phyloP scores from a whole-genome alignment of 1,140 invertebrate species.

The Oryzaephilus surinamensis region DNA sequence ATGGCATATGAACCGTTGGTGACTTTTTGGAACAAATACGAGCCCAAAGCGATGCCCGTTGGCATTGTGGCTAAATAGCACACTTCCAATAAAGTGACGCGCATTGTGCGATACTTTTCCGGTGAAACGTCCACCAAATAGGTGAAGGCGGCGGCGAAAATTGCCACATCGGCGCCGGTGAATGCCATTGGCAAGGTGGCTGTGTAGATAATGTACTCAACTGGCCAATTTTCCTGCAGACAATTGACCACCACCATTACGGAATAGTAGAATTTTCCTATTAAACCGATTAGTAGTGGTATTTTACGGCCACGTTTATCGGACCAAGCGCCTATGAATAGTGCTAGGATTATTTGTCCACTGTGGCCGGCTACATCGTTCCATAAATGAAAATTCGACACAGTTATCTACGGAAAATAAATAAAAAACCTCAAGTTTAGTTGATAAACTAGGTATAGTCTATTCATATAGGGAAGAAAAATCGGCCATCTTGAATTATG shows the following conservation, averaged over 20 bases:
- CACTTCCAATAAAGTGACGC: conserved; percentile 62
- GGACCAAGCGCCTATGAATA: conserved; percentile 67
- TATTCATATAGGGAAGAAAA: too few relatives aligned
- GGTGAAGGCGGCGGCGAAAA: conserved; percentile 61
- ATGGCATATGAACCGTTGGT: conserved; percentile 49
- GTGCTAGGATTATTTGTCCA: conserved; percentile 58
- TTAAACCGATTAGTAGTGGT: conserved; percentile 53
- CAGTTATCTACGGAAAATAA: conserved; percentile 54
- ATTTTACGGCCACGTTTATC: conserved; percentile 59
- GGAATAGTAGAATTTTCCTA: conserved; percentile 64
- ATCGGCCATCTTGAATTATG: background rate
- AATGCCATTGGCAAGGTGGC: conserved; percentile 60
- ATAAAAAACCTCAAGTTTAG: conserved; percentile 6
- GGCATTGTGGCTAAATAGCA: conserved; percentile 66
- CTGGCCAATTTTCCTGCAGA: conserved; percentile 51
- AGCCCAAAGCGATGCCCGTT: conserved; percentile 55
- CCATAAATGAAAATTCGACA: conserved; percentile 62
- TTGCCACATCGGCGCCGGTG: conserved; percentile 61
- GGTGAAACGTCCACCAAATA: conserved; percentile 63
- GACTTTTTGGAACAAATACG: conserved; percentile 42
- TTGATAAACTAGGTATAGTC: too few relatives aligned
- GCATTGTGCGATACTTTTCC: conserved; percentile 49
- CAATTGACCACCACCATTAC: conserved; percentile 58
- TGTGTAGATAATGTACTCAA: conserved; percentile 62
- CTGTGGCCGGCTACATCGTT: conserved; percentile 58